A percentile compares a stretch with the other conserved stretches of the same genome.
Conservation (phyloP, 2,113 vertebrate species). For the Zeus faber region DNA sequence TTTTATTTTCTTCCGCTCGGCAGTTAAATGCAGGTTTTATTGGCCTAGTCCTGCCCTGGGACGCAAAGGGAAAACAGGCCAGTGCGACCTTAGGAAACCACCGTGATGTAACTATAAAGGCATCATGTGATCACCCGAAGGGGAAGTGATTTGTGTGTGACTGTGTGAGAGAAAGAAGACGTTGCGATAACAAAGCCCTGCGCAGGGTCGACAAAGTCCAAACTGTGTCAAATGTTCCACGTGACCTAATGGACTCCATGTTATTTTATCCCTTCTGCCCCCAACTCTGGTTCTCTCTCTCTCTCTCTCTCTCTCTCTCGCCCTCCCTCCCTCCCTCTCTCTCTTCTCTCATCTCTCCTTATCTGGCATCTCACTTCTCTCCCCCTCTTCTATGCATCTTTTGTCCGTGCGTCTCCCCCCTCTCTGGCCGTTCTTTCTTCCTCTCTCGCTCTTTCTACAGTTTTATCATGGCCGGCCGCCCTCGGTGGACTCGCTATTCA, state of each 20-base stretch:
- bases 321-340: too few species aligned
- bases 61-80: too few species aligned
- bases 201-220: background rate
- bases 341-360: conserved; percentile 1
- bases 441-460: background rate
- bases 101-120: too few species aligned
- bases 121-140: background rate
- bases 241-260: background rate
- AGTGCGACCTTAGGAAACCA: too few species aligned
- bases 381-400: too few species aligned
- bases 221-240: conserved; percentile 19
- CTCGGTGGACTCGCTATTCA: background rate
- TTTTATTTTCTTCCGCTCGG: too few species aligned
- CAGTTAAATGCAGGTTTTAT: too few species aligned
- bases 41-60: too few species aligned
- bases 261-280: background rate
- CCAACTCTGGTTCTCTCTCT: background rate
- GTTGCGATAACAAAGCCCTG: too few species aligned
- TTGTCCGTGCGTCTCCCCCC: too few species aligned
- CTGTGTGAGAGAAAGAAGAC: background rate
- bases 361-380: too few species aligned
- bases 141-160: background rate
- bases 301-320: background rate
- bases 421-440: background rate
- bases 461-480: too few species aligned